Evolutionary conservation across 2,113 vertebrate genomes (phyloP), one percentile per base, ranked within the genome.

Genomic region (Tursiops truncatus): DNA sequence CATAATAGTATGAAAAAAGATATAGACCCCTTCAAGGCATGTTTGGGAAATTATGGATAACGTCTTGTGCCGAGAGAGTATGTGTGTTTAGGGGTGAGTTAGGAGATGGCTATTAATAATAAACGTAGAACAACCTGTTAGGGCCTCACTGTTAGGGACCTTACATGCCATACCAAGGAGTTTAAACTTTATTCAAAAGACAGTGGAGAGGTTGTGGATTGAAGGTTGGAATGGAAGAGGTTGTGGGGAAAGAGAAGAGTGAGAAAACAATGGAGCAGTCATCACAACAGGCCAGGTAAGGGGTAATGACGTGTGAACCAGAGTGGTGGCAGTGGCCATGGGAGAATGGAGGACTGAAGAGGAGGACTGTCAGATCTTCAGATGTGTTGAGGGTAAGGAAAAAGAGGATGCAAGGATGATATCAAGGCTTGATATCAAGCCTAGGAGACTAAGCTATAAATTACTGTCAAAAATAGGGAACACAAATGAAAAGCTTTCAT

Each of bases 131-230:
- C 2, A 10, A 36, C 15, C 13, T 38, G 6, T 38, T 87, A 23
- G 20, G 65, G 25, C 23, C 4, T 44, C 31, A 70, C 20, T n/a
- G 20, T 71, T 47, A 62, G 41, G 26, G 38, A 88, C 26, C n/a
- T 92, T 92, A 50, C n/a, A 25, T 74, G 12, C 2, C 80, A 44
- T 17, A 23, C 13, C 2, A 8, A 81, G n/a, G 6, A 56, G 10
- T 90, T 73, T 95, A 21, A 90, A 82, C 28, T 93, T 82, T 31
- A 58, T 74, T 89, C 94, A 71, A 60, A 95, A 63, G 73, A 71
- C 25, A 47, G 23, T 33, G 23, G 11, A 36, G 10, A 74, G 10
- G 10, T 20, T 50, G 58, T 58, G 63, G 10, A 50, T 41, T 31
- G 44, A 70, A 90, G 21, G 14, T 18, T 53, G 12, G 28, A 33